phyloP scores from a whole-genome alignment of 2,797 vertebrate genomes.

The Pangasius sanitwongsei region DNA sequence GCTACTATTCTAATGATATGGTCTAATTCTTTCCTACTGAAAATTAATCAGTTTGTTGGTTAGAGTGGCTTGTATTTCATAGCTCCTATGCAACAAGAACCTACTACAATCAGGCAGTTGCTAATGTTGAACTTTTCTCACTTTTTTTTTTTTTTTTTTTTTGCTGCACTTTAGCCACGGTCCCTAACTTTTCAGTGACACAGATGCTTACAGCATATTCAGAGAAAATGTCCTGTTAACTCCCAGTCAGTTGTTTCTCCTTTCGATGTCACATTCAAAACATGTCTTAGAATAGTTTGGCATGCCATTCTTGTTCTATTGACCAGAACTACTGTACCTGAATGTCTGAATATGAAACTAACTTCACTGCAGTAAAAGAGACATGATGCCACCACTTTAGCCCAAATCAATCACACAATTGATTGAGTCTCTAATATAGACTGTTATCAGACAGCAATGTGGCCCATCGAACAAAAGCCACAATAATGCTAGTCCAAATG shows the following conservation, averaged over 20 bases:
- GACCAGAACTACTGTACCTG: not conserved
- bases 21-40: not conserved
- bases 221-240: not conserved
- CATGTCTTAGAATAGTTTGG: not conserved
- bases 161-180: not conserved
- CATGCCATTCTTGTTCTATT: not conserved
- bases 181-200: not conserved
- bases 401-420: not conserved
- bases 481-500: not conserved
- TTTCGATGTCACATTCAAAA: not conserved
- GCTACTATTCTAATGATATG: not conserved
- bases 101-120: not conserved
- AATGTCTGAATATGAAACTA: constrained; percentile 2
- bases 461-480: constrained; percentile 2
- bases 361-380: not conserved
- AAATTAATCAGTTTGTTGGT: not conserved
- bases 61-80: not conserved
- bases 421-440: not conserved
- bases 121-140: not conserved
- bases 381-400: not conserved
- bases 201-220: not conserved
- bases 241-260: not conserved
- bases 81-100: not conserved
- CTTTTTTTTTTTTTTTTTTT: too few relatives aligned
- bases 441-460: not conserved